Base-by-base conservation (phyloP, 2,113 vertebrate genomes). In the Gavialis gangeticus region DNA sequence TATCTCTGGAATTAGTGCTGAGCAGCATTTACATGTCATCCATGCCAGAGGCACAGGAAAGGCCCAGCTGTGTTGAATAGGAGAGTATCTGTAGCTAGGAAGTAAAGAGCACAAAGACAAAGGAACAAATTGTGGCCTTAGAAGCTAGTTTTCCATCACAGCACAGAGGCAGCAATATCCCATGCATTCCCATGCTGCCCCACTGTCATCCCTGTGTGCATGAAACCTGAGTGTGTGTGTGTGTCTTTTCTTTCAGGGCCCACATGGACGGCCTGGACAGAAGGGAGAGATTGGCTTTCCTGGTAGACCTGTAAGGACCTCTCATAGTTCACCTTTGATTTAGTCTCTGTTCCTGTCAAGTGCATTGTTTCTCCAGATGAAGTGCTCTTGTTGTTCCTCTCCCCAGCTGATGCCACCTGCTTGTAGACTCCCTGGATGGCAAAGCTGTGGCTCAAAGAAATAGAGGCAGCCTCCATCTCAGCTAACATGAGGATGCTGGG, bases 271-370 rank as follows among this genome's bases (percentile, higher is more conserved):
- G 76, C 28, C 95, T 2, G 99, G 99, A 28, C 93, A 96, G 73
- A 99, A 99, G 82, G 99, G 99, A 90, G 99, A 99, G 96, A 99
- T 99, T 1, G 99, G 99, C 87, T 97, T 99, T 83, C 99, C 99
- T 1, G 99, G 99, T 85, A 98, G 99, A 96, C 98, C 99, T 1
- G 99, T 99, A 94, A 99, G 99, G 97, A 79, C 62, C 6, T 13
- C 73, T 91, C 56, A 76, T 59, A 12, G 22, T 62, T 69, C 13
- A 22, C 37, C 13, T 80, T 4, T 2, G 1, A 73, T 94, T 87
- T 94, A 83, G 93, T 87, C 24, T 66, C 24, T 82, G 80, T 64
- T 63, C 46, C 58, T 24, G 19, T 46, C 55, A 18, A 57, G 37
- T 11, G 30, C 28, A 46, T 27, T 18, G 46, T 34, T 27, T 5